Evolutionary conservation across 1,140 invertebrate species (phyloP).

Genomic region (Neodiprion lecontei): DNA sequence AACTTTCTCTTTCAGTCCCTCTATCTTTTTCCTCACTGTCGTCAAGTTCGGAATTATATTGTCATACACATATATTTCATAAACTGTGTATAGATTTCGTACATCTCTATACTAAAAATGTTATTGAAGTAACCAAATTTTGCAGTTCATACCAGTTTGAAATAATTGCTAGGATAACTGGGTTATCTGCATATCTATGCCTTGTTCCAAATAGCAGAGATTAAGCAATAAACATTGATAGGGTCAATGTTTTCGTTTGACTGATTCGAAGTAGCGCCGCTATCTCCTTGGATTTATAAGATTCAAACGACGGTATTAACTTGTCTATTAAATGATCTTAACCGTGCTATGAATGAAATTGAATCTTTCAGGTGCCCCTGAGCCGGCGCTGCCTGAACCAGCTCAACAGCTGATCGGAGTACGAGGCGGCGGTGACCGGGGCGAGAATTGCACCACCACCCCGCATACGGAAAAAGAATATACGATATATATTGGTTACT

Average conservation of each 20-base stretch:
- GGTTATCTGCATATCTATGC: background rate
- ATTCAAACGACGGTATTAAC: background rate
- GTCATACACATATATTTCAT: too few relatives aligned
- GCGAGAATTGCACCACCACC: constrained; percentile 60
- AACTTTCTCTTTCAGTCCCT: too few relatives aligned
- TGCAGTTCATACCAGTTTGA: too few relatives aligned
- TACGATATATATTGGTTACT: constrained; percentile 28
- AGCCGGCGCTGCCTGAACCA: constrained; percentile 62
- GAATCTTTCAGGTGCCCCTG: constrained; percentile 56
- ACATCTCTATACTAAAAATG: too few relatives aligned
- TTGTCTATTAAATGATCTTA: background rate
- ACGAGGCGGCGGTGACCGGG: constrained; percentile 61
- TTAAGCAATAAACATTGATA: too few relatives aligned
- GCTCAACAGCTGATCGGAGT: constrained; percentile 63
- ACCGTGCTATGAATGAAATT: background rate
- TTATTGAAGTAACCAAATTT: too few relatives aligned
- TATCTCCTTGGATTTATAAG: background rate
- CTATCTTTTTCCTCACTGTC: too few relatives aligned
- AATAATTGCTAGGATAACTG: background rate
- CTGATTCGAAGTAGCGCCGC: too few relatives aligned
- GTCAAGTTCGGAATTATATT: too few relatives aligned
- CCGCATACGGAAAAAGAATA: constrained; percentile 41
- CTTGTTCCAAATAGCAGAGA: background rate
- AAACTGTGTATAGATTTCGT: too few relatives aligned
- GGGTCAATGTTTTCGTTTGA: too few relatives aligned